These are phyloP conservation scores for Anadara kagoshimensis DNA, from an alignment of 1,140 invertebrate genomes.

Conservation along the genomic window DNA sequence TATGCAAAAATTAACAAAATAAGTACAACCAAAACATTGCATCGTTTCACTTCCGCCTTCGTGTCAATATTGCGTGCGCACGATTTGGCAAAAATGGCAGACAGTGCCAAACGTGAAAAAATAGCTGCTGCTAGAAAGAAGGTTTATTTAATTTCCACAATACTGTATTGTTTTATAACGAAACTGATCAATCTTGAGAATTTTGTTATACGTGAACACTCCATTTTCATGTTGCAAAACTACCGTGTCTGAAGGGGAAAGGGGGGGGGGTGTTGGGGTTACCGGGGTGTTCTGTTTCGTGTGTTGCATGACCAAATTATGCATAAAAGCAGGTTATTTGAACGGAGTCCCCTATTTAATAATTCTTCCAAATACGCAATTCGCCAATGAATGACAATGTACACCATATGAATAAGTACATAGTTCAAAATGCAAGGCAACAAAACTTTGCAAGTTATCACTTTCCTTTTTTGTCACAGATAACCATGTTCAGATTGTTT, in stretches of 20 bases:
- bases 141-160: slow-evolving; percentile 29
- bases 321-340: no score
- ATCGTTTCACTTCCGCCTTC: slow-evolving; percentile 32
- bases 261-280: background rate
- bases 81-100: slow-evolving; percentile 48
- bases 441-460: background rate
- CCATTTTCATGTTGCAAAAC: no score
- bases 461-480: background rate
- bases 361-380: no score
- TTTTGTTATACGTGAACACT: background rate
- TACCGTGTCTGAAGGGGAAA: background rate
- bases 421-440: slow-evolving; percentile 17
- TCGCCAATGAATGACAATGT: no score
- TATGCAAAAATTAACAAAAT: background rate
- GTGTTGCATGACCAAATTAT: no score
- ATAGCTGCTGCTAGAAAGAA: slow-evolving; percentile 59
- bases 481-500: no score
- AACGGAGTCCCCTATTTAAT: no score
- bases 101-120: slow-evolving; percentile 57
- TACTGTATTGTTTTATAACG: background rate
- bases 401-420: no score
- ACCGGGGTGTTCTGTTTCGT: background rate
- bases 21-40: background rate
- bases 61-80: slow-evolving; percentile 54
- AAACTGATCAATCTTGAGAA: background rate